Evolutionary conservation across 1,140 invertebrate species (phyloP), one percentile per base, ranked within the genome.

Genomic region (Lanistes nyassanus): DNA sequence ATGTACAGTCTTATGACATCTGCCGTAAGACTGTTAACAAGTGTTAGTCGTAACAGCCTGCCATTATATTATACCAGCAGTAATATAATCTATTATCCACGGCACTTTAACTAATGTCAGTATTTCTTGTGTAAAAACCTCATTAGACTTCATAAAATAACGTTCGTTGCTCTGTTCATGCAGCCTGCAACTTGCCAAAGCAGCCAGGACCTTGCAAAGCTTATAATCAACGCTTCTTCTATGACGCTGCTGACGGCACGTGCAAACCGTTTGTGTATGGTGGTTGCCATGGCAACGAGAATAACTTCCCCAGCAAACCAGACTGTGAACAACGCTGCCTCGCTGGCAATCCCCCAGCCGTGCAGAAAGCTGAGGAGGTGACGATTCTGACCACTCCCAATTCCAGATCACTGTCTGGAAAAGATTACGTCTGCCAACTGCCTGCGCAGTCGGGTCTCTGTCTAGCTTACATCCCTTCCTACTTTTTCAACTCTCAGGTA

Each of bases 401-500:
- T 53, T 53, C 29, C n/a, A 21, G 31, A 29, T 70, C 34, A 39
- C 60, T 60, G 76, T 73, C 71, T 69, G 77, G 3, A 31, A 29
- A 9, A 5, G 65, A n/a, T 62, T 58, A 82, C 65, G 82, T 75
- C 29, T 81, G 79, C 68, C 36, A 29, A 21, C 53, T 87, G 65
- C 86, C 86, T 16, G 55, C 77, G n/a, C 79, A 80, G 36, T 55
- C 72, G 29, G 89, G 83, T 36, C 83, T 60, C 60, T 87, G 82
- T 84, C 80, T 37, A 56, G 87, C 76, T 13, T 66, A 68, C 13
- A 80, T 89, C 26, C 83, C 81, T 47, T 76, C 90, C 9, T 92
- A 85, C 83, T 90, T 85, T 81, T 92, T 89, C 85, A 89, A 92
- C 76, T 51, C 80, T 2, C 79, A 77, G 37, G 83, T 82, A 23